Evolutionary conservation across 2,888 invertebrate species (phyloP).

Genomic region (Listrodromus nycthemerus): DNA sequence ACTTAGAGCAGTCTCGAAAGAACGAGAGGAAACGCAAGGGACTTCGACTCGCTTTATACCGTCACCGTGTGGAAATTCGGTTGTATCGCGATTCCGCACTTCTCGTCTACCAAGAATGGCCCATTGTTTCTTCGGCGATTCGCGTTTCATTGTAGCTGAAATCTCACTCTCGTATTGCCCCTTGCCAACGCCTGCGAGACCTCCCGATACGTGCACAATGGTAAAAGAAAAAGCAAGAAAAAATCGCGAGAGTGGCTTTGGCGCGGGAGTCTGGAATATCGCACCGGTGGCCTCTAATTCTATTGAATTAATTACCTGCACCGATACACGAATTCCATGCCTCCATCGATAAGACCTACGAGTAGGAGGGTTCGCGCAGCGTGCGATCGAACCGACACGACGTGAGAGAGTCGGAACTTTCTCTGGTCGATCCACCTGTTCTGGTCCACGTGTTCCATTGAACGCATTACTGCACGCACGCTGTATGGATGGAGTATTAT

Average conservation of each 20-base stretch:
- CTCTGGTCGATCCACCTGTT: slow-evolving; percentile 56
- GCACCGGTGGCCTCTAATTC: slow-evolving; percentile 50
- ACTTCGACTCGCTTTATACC: slow-evolving; percentile 48
- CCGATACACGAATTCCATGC: slow-evolving; percentile 59
- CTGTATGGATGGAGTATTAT: slow-evolving; percentile 14
- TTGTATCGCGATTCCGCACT: slow-evolving; percentile 32
- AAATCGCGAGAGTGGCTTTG: not conserved
- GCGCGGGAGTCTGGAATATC: not conserved
- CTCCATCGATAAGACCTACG: slow-evolving; percentile 51
- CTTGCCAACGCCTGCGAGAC: not conserved
- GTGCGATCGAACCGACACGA: slow-evolving; percentile 9
- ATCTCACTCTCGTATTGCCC: slow-evolving; percentile 34
- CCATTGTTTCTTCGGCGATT: slow-evolving; percentile 54
- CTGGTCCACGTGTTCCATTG: not conserved
- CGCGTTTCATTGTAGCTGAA: slow-evolving; percentile 57
- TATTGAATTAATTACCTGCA: slow-evolving; percentile 61
- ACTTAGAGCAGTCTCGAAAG: slow-evolving; percentile 19
- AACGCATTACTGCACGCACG: slow-evolving; percentile 3
- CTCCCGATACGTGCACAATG: not conserved
- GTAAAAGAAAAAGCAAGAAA: not conserved
- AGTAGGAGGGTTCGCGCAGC: slow-evolving; percentile 5
- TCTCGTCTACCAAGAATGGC: slow-evolving; percentile 49
- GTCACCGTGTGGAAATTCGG: slow-evolving; percentile 43
- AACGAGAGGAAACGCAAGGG: slow-evolving; percentile 27
- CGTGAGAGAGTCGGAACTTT: slow-evolving; percentile 64